Percentiles rank a stretch among this genome's conserved stretches.
phyloP scores from a whole-genome alignment of 2,113 vertebrate species.

The Sinocyclocheilus anophthalmus region DNA sequence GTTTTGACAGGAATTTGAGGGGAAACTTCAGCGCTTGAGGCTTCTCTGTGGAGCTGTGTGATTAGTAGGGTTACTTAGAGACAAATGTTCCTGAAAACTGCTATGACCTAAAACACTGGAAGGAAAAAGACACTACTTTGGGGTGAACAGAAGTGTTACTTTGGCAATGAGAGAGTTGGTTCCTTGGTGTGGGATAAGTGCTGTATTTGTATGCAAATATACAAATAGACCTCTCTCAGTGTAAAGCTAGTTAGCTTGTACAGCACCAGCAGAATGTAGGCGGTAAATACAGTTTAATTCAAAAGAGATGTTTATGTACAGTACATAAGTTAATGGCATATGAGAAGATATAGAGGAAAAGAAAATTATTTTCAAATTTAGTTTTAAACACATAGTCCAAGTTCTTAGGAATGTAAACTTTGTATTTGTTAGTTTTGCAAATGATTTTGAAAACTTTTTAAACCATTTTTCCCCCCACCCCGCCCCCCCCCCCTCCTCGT shows the following conservation, averaged over 20 bases:
- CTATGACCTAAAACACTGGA: slow-evolving; percentile 45
- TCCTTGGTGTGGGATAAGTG: background rate
- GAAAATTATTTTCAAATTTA: background rate
- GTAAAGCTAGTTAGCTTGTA: background rate
- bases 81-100: slow-evolving; percentile 38
- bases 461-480: background rate
- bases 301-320: background rate
- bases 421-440: background rate
- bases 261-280: background rate
- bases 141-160: slow-evolving; percentile 44
- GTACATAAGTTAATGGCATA: background rate
- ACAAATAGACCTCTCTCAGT: background rate
- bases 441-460: background rate
- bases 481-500: too few species aligned
- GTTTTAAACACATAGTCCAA: background rate
- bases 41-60: slow-evolving; percentile 36
- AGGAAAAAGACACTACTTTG: slow-evolving; percentile 36
- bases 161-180: slow-evolving; percentile 1
- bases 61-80: slow-evolving; percentile 36
- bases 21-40: slow-evolving; percentile 13
- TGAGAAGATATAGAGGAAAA: background rate
- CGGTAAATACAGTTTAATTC: background rate
- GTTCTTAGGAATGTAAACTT: background rate
- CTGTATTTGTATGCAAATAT: slow-evolving; percentile 7
- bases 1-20: slow-evolving; percentile 21